These are phyloP conservation scores for Meriones psammophilus DNA, from an alignment of 2,797 vertebrate genomes.

Conservation along the genomic window DNA sequence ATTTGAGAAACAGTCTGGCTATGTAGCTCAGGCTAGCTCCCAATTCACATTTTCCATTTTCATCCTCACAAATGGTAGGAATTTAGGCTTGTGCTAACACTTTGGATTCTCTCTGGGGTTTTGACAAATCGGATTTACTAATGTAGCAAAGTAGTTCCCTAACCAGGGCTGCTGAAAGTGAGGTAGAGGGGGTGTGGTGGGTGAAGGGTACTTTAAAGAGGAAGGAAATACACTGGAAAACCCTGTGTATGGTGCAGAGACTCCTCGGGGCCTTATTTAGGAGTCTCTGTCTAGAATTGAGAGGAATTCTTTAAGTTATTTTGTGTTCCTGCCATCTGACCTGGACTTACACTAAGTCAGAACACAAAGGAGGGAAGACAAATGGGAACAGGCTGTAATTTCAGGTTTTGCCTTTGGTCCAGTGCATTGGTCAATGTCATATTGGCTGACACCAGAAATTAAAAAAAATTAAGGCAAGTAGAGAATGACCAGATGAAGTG, in stretches of 20 bases:
- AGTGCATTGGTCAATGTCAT: neutral
- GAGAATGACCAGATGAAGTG: neutral
- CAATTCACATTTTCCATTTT: neutral
- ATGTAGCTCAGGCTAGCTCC: neutral
- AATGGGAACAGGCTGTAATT: neutral
- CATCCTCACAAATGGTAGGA: neutral
- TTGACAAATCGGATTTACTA: neutral
- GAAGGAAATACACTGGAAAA: neutral
- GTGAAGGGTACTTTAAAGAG: neutral
- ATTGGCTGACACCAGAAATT: neutral
- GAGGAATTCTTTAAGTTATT: neutral
- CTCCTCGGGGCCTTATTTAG: neutral
- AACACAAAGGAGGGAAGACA: neutral
- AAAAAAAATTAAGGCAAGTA: neutral
- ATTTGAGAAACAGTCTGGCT: neutral
- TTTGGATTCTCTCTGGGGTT: neutral
- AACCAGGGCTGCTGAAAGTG: neutral
- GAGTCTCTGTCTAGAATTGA: neutral
- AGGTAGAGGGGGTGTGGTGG: too few species aligned
- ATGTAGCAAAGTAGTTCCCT: neutral
- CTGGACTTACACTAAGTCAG: neutral
- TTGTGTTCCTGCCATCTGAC: neutral
- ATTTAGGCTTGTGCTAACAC: neutral
- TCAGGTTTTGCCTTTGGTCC: neutral
- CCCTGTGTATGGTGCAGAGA: neutral